Evolutionary conservation across 2,797 vertebrate genomes (phyloP), one percentile per base, ranked within the genome.

Genomic region (Sebastes steindachneri): DNA sequence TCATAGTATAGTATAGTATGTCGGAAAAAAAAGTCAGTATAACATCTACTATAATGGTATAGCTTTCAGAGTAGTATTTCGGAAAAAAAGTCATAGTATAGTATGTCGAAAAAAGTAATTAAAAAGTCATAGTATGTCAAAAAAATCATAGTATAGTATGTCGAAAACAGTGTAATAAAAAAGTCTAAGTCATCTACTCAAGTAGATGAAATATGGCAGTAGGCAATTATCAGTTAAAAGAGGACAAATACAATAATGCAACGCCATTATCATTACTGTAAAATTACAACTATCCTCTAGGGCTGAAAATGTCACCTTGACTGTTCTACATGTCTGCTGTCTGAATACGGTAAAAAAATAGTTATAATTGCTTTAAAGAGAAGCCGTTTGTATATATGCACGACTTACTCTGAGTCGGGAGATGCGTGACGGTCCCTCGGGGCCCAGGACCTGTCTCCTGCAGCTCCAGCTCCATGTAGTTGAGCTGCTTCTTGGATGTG

Each of bases 381-480:
- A 8, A 75, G 65, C 26, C 5, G 21, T 41, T 23, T 45, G 9
- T 14, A 25, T 5, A 25, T 6, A 21, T 5, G 64, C 21, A 7
- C 74, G 35, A 21, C 91, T 93, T 92, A 94, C 94, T 93, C 17
- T 92, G 93, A 84, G 84, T 68, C 1, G 82, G 86, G 66, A 88
- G 83, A 28, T 92, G 89, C 60, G 89, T 5, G 2, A 64, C 75
- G 0, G 86, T 86, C 93, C 96, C 97, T 95, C 96, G 95, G 86
- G 96, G 59, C 9, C 95, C 90, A 0, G 92, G 74, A 1, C 92
- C 79, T 0, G 94, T 82, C 53, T 97, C 97, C 79, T 96, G 97
- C 75, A 97, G 96, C 88, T 97, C 97, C 91, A 99, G 88, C 89
- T 98, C 97, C 97, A 97, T 95, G 93, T 98, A 99, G 93, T 98